Percentiles rank a stretch among this genome's conserved stretches.
phyloP scores from a whole-genome alignment of 2,888 invertebrate genomes.

The Drosophila gaucha region DNA sequence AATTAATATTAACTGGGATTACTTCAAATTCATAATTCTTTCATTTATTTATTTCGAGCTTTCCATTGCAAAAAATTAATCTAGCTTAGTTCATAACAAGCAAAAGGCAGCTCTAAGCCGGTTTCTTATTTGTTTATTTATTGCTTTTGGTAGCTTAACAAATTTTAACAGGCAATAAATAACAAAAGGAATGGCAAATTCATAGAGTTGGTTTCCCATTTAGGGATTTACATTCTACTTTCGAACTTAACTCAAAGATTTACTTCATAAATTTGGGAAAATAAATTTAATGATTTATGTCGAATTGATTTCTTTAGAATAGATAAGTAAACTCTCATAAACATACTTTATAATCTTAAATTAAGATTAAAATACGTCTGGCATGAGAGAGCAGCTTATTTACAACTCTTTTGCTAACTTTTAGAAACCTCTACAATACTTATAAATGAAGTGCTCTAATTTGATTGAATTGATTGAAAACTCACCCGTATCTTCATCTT shows the following conservation, averaged over 20 bases:
- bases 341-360: too few species aligned
- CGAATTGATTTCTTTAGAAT: not conserved
- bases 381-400: not conserved
- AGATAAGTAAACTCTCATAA: not conserved
- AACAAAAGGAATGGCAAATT: not conserved
- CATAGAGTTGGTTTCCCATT: not conserved
- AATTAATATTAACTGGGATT: not conserved
- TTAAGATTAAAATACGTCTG: not conserved
- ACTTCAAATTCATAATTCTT: not conserved
- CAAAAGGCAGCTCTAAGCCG: not conserved
- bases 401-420: too few species aligned
- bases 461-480: too few species aligned
- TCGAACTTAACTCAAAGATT: too few species aligned
- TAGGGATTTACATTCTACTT: not conserved
- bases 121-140: not conserved
- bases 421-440: too few species aligned
- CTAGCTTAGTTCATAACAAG: not conserved
- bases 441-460: too few species aligned
- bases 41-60: not conserved
- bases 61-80: not conserved
- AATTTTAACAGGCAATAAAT: not conserved
- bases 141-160: not conserved
- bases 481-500: too few species aligned
- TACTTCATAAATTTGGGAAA: constrained; percentile 1
- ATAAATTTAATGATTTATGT: not conserved